Base-by-base conservation (phyloP, 1,140 invertebrate species). In the Cyclargus thomasi region DNA sequence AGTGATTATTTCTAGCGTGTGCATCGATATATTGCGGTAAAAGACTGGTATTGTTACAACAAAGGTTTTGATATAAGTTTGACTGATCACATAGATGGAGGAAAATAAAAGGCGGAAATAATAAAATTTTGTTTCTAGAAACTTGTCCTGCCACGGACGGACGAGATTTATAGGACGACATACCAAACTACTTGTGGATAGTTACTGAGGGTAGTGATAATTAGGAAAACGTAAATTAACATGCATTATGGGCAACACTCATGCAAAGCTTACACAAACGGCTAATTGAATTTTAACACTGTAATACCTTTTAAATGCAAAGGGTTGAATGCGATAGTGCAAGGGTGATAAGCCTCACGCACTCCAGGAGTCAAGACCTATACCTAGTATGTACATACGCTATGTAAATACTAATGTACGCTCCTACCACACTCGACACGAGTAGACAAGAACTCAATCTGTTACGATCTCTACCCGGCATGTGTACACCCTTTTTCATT, bases 1-100 rank as follows among this genome's bases (percentile, higher is more conserved):
- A 79, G 67, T 59, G 55, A 20, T 59, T 59, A 59, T 59, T 59
- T 59, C 4, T 59, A 59, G 0, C 55, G 10, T 7, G 8, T 21
- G 7, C 55, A 59, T 7, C 55, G 55, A 59, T 21, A 20, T 20
- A 57, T 20, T 20, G 11, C 16, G 53, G 53, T 1, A 17, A 16
- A 5, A 53, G 53, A 53, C n/a, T 29, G 5, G 29, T 29, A 5
- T 29, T 6, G 23, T 29, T 29, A 29, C 29, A 47, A 47, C 14
- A 47, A 47, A 47, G 36, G 10, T 39, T 11, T 39, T 39, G 36
- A 23, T 23, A 6, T 2, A 1, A 2, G 2, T 23, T 23, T 23
- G 6, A 23, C 6, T 23, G 23, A 23, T 2, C 23, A 23, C 23
- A 6, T 2, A 23, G 29, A 29, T 29, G 29, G 29, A 29, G 29